Percentiles rank a stretch among this genome's conserved stretches.
These are phyloP conservation scores for Streblospio benedicti DNA, from an alignment of 1,140 invertebrate species.

Conservation along the genomic window DNA sequence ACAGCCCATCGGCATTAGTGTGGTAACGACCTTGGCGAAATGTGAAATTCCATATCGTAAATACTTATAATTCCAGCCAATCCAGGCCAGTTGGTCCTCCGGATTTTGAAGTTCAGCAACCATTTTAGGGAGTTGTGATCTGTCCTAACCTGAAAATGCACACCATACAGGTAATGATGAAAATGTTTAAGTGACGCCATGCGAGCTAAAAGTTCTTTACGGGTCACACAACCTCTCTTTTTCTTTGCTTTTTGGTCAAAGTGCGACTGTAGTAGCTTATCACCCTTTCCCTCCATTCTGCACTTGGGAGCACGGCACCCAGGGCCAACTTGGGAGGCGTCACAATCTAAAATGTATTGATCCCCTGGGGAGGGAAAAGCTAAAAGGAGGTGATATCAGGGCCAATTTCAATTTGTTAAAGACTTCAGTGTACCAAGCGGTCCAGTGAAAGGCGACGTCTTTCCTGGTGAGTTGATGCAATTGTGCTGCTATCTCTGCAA, in stretches of 20 bases:
- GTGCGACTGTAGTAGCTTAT: conserved; percentile 24
- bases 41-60: conserved; percentile 14
- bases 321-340: conserved; percentile 23
- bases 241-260: conserved; percentile 19
- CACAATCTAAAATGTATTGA: conserved; percentile 25
- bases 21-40: conserved; percentile 17
- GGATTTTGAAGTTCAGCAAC: conserved; percentile 22
- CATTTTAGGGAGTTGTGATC: conserved; percentile 24
- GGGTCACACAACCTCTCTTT: conserved; percentile 22
- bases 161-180: no score
- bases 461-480: conserved; percentile 21
- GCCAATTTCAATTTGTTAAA: conserved; percentile 20
- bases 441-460: conserved; percentile 19
- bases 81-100: conserved; percentile 24
- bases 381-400: conserved; percentile 18
- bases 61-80: conserved; percentile 21
- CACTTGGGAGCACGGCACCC: conserved; percentile 25
- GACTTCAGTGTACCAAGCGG: conserved; percentile 8
- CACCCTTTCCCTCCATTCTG: conserved; percentile 17
- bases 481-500: conserved; percentile 10
- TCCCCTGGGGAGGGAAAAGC: conserved; percentile 17
- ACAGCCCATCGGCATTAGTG: conserved; percentile 20
- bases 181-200: neutral
- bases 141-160: no score
- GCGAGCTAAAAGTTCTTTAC: conserved; percentile 21